phyloP scores from a whole-genome alignment of 2,888 invertebrate species.

The Tenthredo scrophulariae region DNA sequence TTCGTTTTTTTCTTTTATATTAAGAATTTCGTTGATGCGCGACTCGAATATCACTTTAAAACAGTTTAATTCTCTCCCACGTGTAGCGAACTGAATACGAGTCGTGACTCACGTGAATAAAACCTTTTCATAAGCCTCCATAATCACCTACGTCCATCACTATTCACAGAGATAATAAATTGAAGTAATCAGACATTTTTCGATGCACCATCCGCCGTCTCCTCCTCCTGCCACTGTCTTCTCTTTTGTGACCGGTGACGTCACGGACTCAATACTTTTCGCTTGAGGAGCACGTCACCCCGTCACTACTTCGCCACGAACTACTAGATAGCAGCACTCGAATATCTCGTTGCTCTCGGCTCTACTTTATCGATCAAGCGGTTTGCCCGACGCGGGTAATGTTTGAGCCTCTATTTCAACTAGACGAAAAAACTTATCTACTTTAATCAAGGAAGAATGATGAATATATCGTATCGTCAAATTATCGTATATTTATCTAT shows the following conservation, averaged over 20 bases:
- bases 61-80: conserved; percentile 54
- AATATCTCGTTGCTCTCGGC: neutral
- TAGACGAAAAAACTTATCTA: neutral
- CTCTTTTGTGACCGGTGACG: conserved; percentile 75
- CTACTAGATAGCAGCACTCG: conserved; percentile 57
- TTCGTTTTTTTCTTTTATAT: neutral
- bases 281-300: conserved; percentile 54
- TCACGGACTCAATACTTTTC: conserved; percentile 78
- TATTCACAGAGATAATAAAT: conserved; percentile 69
- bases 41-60: neutral
- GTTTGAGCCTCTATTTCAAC: neutral
- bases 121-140: conserved; percentile 55
- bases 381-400: neutral
- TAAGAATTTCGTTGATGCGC: conserved; percentile 40
- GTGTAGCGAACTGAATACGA: conserved; percentile 54
- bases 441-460: neutral
- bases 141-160: conserved; percentile 60
- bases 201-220: conserved; percentile 67
- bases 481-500: neutral
- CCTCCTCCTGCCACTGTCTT: conserved; percentile 72
- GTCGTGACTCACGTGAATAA: conserved; percentile 45
- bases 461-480: neutral
- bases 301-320: neutral
- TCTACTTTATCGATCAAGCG: conserved; percentile 43
- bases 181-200: conserved; percentile 74